Evolutionary conservation across 2,113 vertebrate genomes (phyloP).

Genomic region (Phrynosoma platyrhinos): DNA sequence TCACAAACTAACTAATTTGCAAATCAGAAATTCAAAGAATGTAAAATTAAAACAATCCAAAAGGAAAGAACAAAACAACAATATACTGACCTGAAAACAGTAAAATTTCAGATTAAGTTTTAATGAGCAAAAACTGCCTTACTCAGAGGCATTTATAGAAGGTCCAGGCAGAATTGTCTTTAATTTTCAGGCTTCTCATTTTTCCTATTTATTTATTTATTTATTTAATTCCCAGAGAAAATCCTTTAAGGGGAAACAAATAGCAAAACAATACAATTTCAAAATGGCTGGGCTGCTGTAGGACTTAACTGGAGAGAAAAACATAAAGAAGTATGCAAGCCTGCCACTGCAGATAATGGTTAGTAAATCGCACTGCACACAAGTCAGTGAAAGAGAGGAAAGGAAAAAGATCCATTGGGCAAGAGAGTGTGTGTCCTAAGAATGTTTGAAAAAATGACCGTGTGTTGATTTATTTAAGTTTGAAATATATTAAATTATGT

Average conservation of each 20-base stretch:
- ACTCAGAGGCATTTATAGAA: too few species aligned
- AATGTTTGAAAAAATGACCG: not conserved
- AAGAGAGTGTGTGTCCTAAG: not conserved
- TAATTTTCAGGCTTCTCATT: too few species aligned
- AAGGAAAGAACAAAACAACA: not conserved
- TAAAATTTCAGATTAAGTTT: not conserved
- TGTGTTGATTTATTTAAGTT: not conserved
- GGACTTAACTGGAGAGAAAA: not conserved
- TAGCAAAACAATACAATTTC: too few species aligned
- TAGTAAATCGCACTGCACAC: not conserved
- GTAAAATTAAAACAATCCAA: not conserved
- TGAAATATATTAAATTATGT: not conserved
- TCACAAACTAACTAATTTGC: not conserved
- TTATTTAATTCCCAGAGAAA: too few species aligned
- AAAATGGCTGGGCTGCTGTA: not conserved
- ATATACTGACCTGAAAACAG: not conserved
- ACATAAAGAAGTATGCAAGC: not conserved
- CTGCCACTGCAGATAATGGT: not conserved
- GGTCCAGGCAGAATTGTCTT: too few species aligned
- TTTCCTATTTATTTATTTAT: too few species aligned
- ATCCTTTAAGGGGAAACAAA: too few species aligned
- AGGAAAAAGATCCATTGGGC: not conserved
- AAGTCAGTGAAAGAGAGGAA: not conserved
- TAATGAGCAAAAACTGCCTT: too few species aligned
- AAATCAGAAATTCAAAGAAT: not conserved